Evolutionary conservation across 2,797 vertebrate species (phyloP).

Genomic region (Squalus acanthias): DNA sequence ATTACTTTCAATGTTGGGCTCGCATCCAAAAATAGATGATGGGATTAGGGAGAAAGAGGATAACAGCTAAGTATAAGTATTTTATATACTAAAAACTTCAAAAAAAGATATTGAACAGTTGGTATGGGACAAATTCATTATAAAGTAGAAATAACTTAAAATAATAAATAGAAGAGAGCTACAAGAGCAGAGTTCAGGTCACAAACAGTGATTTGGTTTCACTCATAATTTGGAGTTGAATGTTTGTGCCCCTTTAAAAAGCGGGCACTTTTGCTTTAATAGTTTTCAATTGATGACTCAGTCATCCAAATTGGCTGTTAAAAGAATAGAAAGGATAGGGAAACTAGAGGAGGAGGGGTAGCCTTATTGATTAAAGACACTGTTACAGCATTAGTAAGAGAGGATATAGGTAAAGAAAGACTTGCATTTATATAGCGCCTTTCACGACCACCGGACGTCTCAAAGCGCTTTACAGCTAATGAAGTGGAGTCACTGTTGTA

Average conservation of each 20-base stretch:
- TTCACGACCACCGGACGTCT: too few relatives aligned
- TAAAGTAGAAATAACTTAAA: not conserved
- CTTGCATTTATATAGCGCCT: too few relatives aligned
- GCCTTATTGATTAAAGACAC: too few relatives aligned
- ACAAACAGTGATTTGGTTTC: not conserved
- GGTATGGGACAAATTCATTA: not conserved
- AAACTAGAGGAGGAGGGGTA: not conserved
- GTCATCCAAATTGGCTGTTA: not conserved
- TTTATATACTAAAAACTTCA: not conserved
- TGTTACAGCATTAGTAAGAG: too few relatives aligned
- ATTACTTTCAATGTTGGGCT: not conserved
- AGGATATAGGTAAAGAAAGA: too few relatives aligned
- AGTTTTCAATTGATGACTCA: not conserved
- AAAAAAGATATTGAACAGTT: not conserved
- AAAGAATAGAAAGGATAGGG: not conserved
- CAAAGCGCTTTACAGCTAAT: too few relatives aligned
- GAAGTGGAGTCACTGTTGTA: too few relatives aligned
- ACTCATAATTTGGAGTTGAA: not conserved
- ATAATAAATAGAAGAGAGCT: not conserved
- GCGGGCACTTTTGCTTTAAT: not conserved
- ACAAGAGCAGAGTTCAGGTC: too few relatives aligned
- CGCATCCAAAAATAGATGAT: not conserved
- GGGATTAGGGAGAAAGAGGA: not conserved
- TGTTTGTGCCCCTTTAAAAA: not conserved
- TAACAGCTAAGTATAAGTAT: not conserved